Base-by-base conservation (phyloP, 37 sponge, comb jelly and placozoan species). In the Geodia barretti region DNA sequence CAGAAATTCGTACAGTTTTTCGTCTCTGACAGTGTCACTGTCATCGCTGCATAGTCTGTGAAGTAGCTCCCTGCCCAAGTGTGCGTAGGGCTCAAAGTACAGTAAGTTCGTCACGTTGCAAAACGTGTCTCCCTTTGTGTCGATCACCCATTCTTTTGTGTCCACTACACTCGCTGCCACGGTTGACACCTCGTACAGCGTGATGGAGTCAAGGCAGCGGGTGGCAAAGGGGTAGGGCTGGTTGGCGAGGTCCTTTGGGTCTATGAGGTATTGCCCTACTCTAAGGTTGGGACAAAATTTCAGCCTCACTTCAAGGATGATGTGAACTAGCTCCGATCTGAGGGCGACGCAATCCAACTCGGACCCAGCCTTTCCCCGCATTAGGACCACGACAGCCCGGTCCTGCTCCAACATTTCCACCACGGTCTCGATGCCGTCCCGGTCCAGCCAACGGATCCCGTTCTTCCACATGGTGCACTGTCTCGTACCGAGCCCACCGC, bases 401-500 rank as follows among this genome's bases (percentile, higher is more conserved):
- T 72, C 29, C 60, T 86, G 79, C 40, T 86, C 86, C 4, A 76
- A 43, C 33, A 86, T 32, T 34, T 86, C 86, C 25, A 86, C 74
- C 3, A 77, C 29, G 2, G 64, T 79, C 64, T 86, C 86, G 29
- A 77, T 79, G n/a, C 86, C 86, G 63, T 79, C 40, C 26, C 72
- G 61, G 41, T 64, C 40, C 17, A 86, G 63, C 86, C 79, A 86
- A 1, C 64, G 74, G 17, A 86, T 58, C 21, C 86, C 86, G 61
- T 72, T 79, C 67, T 78, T 86, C 86, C 86, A 86, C 4, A 79
- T 8, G 7, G 70, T 86, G 58, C 86, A 86, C 41, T 78, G 73
- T 60, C 82, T 3, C 11, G 7, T 29, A 1, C 64, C 40, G 0
- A 38, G 1, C 3, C 23, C 47, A 26, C 36, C 80, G 21, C 59